Percentiles rank a stretch among this genome's conserved stretches.
Evolutionary conservation across 2,113 vertebrate genomes (phyloP).

Genomic region (Osmerus eperlanus): DNA sequence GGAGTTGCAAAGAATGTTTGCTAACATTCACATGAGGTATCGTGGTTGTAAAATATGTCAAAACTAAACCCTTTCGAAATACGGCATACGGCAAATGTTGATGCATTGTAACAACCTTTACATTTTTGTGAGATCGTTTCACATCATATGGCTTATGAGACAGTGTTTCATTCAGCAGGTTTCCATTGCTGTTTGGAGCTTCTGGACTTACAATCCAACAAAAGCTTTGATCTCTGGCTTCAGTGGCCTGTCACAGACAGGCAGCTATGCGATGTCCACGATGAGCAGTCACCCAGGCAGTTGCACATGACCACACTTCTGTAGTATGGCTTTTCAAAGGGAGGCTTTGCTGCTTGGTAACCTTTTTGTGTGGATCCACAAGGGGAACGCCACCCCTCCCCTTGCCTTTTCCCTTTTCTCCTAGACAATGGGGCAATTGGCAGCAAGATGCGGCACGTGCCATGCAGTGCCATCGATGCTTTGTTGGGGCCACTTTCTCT

Average conservation of each 20-base stretch:
- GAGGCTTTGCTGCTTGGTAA: conserved; percentile 33
- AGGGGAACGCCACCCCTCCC: conserved; percentile 11
- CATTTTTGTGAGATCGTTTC: too few species aligned
- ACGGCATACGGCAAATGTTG: not conserved
- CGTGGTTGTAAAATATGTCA: not conserved
- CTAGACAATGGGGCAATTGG: conserved; percentile 38
- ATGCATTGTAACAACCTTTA: not conserved
- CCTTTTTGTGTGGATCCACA: conserved; percentile 42
- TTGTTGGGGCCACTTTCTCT: conserved; percentile 36
- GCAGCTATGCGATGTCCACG: conserved; percentile 8
- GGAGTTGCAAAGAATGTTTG: not conserved
- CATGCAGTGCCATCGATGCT: conserved; percentile 38
- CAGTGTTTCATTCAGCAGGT: not conserved
- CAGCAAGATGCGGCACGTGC: conserved; percentile 50
- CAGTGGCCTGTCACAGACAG: not conserved
- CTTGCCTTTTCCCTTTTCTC: not conserved
- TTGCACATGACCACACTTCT: conserved; percentile 21
- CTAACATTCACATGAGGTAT: not conserved
- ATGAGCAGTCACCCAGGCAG: conserved; percentile 13
- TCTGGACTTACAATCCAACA: conserved; percentile 4
- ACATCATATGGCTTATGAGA: too few species aligned
- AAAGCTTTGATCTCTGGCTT: conserved; percentile 27
- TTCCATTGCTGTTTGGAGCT: not conserved
- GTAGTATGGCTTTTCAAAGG: conserved; percentile 22
- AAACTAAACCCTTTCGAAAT: not conserved